Evolutionary conservation across 2,113 vertebrate species (phyloP), one percentile per base, ranked within the genome.

Genomic region (Dascyllus trimaculatus): DNA sequence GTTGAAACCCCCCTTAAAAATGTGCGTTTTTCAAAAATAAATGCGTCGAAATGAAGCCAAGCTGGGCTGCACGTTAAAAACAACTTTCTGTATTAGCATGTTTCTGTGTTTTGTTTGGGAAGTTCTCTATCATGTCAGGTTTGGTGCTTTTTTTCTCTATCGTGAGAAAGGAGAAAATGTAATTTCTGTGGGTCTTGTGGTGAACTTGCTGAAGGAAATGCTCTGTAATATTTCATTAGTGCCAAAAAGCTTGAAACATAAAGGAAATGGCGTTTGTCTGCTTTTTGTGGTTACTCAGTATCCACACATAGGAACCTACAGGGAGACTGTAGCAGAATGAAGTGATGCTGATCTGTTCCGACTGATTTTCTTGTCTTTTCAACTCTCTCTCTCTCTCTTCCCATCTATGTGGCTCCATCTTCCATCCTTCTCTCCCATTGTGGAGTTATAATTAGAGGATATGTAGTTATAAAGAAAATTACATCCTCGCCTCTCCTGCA

Each of bases 331-430:
- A 45, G 71, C 51, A 49, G 51, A 45, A 14, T 25, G 67, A 14
- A 51, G 46, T 74, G 85, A 84, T 78, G 69, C 43, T 81, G 59
- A 80, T 80, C 45, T 15, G 10, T 19, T 64, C 59, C 1, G 63
- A 78, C 77, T 63, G 1, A 24, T 49, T 57, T 67, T 71, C 51
- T 45, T 53, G 8, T 61, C 54, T 59, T 15, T 11, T 49, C 11
- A 40, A 13, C 54, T 68, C 45, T 54, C 24, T 49, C n/a, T n/a
- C 67, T 49, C 45, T 4, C 22, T 67, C 52, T 43, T 29, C 26
- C 24, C 26, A 2, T 29, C 26, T 29, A 2, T 29, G 26, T 29
- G 29, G 4, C 56, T 26, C n/a, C 17, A 11, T 46, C 43, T 62
- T 32, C 21, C n/a, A 11, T 53, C 29, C 58, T 43, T 14, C 51